These are phyloP conservation scores for Lasioglossum villosulum DNA, from an alignment of 2,888 invertebrate genomes.

Conservation along the genomic window DNA sequence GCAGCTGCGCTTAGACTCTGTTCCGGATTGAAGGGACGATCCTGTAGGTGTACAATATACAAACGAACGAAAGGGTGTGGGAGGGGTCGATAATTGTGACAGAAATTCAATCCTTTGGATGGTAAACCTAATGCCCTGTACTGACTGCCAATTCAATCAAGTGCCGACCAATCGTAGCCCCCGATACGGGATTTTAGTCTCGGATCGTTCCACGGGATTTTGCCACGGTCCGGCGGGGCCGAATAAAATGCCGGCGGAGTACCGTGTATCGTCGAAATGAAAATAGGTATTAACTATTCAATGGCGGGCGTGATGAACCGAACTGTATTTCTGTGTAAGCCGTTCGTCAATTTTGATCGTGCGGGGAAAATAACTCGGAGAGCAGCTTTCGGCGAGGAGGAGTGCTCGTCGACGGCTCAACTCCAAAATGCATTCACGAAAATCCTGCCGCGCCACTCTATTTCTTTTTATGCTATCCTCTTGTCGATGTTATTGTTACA, in stretches of 20 bases:
- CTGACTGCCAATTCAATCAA: constrained; percentile 79
- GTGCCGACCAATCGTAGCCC: constrained; percentile 72
- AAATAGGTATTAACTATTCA: constrained; percentile 71
- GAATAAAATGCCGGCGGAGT: constrained; percentile 67
- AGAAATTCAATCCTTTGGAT: constrained; percentile 77
- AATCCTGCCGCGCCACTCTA: neutral
- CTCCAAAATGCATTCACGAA: neutral
- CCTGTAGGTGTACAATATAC: constrained; percentile 28
- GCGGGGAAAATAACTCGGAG: constrained; percentile 16
- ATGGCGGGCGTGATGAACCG: constrained; percentile 49
- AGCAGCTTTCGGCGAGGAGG: constrained; percentile 32
- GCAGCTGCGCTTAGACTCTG: constrained; percentile 66
- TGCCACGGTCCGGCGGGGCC: constrained; percentile 61
- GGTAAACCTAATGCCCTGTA: constrained; percentile 75
- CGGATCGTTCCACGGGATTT: constrained; percentile 66
- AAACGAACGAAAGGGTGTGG: constrained; percentile 11
- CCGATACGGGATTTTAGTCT: constrained; percentile 70
- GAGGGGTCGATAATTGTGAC: constrained; percentile 76
- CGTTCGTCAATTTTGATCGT: constrained; percentile 55
- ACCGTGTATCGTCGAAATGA: constrained; percentile 58
- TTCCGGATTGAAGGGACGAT: constrained; percentile 45
- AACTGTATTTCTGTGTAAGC: constrained; percentile 55
- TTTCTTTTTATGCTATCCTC: neutral
- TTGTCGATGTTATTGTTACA: neutral
- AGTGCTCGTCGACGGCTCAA: neutral